Conservation (phyloP, 2,888 invertebrate species). For the Agriopis aurantiaria region DNA sequence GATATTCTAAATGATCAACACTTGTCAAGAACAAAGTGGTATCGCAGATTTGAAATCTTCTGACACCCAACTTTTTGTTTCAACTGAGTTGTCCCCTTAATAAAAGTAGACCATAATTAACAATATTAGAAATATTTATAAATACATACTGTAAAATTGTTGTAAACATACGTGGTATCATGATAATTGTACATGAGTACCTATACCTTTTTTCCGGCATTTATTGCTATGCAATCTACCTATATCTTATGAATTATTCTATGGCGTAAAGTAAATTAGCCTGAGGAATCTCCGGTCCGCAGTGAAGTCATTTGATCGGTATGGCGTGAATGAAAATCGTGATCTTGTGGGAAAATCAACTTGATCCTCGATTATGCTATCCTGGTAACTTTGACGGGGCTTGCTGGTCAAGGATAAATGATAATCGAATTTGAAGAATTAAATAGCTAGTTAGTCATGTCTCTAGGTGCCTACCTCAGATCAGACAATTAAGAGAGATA, state of each 20-base stretch:
- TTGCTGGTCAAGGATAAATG: constrained; percentile 43
- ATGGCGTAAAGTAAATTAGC: constrained; percentile 36
- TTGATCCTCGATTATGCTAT: constrained; percentile 61
- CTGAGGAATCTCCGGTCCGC: constrained; percentile 35
- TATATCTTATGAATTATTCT: constrained; percentile 1
- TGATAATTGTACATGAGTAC: background rate
- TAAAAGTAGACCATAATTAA: too few relatives aligned
- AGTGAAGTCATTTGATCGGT: constrained; percentile 75
- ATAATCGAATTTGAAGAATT: constrained; percentile 21
- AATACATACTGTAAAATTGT: background rate
- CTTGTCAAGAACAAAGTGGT: background rate
- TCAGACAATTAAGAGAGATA: too few relatives aligned
- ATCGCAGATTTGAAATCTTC: background rate
- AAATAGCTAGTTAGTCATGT: background rate
- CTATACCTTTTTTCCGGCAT: constrained; percentile 1
- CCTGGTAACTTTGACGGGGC: constrained; percentile 56
- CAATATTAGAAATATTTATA: too few relatives aligned
- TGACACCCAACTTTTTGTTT: background rate
- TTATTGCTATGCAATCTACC: background rate
- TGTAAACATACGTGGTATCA: background rate
- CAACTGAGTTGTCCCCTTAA: too few relatives aligned
- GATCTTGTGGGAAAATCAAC: constrained; percentile 69
- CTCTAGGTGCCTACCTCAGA: too few relatives aligned
- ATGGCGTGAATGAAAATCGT: constrained; percentile 74
- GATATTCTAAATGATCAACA: background rate